Evolutionary conservation across 1,140 invertebrate genomes (phyloP).

Genomic region (Aphidius ervi): DNA sequence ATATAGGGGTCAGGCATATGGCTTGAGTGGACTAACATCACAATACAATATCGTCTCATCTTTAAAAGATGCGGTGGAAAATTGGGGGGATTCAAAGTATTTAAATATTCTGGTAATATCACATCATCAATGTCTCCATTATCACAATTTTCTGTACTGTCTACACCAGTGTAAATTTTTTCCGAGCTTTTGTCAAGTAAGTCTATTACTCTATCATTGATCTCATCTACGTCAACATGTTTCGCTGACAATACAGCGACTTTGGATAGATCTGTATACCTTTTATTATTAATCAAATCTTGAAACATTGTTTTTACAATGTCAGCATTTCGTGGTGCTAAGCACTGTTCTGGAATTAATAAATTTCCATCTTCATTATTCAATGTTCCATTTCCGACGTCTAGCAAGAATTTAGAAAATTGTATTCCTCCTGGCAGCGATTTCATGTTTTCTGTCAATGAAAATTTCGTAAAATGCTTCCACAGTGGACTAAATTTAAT

Average conservation of each 20-base stretch:
- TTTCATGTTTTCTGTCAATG: conserved; percentile 19
- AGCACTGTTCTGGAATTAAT: conserved; percentile 11
- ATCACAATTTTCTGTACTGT: conserved; percentile 1
- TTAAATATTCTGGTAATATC: conserved; percentile 20
- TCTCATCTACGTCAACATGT: conserved; percentile 22
- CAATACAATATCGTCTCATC: conserved; percentile 8
- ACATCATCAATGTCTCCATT: conserved; percentile 6
- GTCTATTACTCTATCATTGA: conserved; percentile 20
- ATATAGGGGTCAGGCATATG: no score
- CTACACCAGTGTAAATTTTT: conserved; percentile 7
- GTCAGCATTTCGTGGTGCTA: neutral
- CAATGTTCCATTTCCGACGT: conserved; percentile 19
- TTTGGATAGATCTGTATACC: conserved; percentile 10
- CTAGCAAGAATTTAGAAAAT: conserved; percentile 22
- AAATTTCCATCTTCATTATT: conserved; percentile 17
- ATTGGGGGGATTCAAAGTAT: conserved; percentile 11
- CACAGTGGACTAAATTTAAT: conserved; percentile 24
- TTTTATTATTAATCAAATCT: conserved; percentile 9
- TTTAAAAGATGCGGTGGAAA: conserved; percentile 16
- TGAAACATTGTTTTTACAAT: conserved; percentile 16
- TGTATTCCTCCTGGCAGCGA: conserved; percentile 18
- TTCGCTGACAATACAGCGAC: conserved; percentile 19
- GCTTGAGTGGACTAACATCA: conserved; percentile 16
- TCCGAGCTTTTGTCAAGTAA: conserved; percentile 12
- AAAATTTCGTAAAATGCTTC: conserved; percentile 20